These are phyloP conservation scores for Limnephilus lunatus DNA, from an alignment of 2,888 invertebrate species.

Conservation along the genomic window DNA sequence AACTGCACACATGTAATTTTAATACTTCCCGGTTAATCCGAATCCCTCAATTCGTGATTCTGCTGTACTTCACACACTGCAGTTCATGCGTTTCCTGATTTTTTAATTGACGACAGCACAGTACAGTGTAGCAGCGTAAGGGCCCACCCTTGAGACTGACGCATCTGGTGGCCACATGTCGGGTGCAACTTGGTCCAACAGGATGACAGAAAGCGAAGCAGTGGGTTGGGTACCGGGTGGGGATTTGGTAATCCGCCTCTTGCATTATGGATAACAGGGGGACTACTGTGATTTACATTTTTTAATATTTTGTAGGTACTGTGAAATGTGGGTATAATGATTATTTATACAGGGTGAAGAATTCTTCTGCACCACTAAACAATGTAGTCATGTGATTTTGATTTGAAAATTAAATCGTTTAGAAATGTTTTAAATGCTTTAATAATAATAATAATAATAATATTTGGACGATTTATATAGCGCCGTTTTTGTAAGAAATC, in stretches of 20 bases:
- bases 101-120: neutral
- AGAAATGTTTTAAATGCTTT: too few species aligned
- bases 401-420: too few species aligned
- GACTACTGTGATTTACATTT: neutral
- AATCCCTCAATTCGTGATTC: neutral
- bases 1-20: neutral
- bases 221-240: neutral
- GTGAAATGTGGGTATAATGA: neutral
- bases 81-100: neutral
- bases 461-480: too few species aligned
- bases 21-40: neutral
- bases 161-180: neutral
- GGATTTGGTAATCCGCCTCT: conserved; percentile 2
- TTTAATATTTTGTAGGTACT: neutral
- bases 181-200: neutral
- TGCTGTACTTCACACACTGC: neutral
- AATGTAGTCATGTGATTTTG: too few species aligned
- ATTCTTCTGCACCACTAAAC: too few species aligned
- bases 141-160: neutral
- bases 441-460: too few species aligned
- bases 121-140: neutral
- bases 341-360: too few species aligned
- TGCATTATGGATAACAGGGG: neutral
- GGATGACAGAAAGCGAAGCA: neutral
- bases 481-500: too few species aligned